Evolutionary conservation across 2,113 vertebrate species (phyloP).

Genomic region (Hepsetus odoe): DNA sequence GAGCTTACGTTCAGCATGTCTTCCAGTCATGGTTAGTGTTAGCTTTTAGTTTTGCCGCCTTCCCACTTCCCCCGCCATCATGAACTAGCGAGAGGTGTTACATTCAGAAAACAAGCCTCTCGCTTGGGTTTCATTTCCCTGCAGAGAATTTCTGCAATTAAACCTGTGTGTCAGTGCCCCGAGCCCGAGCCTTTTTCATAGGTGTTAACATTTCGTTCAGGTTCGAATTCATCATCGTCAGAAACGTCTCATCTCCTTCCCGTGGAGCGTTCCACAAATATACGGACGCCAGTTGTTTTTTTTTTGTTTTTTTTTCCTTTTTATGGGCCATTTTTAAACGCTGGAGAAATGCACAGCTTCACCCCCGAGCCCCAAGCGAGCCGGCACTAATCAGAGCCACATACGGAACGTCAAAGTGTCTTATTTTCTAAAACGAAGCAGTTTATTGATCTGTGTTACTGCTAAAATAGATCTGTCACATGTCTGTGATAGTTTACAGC

Average conservation of each 20-base stretch:
- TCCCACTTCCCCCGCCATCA: conserved; percentile 7
- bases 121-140: conserved; percentile 52
- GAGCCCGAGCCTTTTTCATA: conserved; percentile 39
- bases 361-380: conserved; percentile 36
- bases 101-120: conserved; percentile 42
- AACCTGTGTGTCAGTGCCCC: conserved; percentile 34
- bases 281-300: conserved; percentile 27
- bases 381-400: conserved; percentile 41
- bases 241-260: conserved; percentile 26
- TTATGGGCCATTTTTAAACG: conserved; percentile 19
- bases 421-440: conserved; percentile 8
- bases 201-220: conserved; percentile 40
- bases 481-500: conserved; percentile 14
- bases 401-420: conserved; percentile 50
- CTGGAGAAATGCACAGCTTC: conserved; percentile 40
- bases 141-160: conserved; percentile 41
- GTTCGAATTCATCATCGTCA: conserved; percentile 50
- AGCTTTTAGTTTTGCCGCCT: background rate
- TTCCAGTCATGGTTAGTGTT: conserved; percentile 2
- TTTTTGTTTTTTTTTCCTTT: background rate
- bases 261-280: conserved; percentile 13
- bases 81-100: conserved; percentile 37
- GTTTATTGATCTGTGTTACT: conserved; percentile 31
- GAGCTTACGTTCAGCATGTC: background rate
- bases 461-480: conserved; percentile 21